These are phyloP conservation scores for Ecdyonurus torrentis DNA, from an alignment of 2,888 invertebrate species.

Conservation along the genomic window DNA sequence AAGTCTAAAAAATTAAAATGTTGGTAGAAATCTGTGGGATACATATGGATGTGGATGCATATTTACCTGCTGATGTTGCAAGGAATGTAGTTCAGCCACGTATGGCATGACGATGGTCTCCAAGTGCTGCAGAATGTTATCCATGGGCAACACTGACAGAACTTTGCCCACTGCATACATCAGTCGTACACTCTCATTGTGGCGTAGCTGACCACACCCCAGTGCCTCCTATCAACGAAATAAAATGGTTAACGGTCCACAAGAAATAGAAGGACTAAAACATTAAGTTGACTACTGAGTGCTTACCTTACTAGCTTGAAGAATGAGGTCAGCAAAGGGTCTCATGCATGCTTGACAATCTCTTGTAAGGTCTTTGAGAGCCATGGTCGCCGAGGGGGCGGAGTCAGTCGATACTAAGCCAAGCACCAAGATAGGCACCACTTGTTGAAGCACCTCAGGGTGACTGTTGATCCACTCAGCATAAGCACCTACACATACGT, in stretches of 20 bases:
- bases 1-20: background rate
- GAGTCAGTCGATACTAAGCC: constrained; percentile 48
- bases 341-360: constrained; percentile 59
- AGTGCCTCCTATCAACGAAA: constrained; percentile 37
- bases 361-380: constrained; percentile 70
- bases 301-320: constrained; percentile 41
- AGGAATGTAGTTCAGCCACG: constrained; percentile 39
- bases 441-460: constrained; percentile 44
- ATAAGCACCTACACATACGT: constrained; percentile 43
- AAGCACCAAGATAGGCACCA: constrained; percentile 46
- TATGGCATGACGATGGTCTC: constrained; percentile 50
- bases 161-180: constrained; percentile 63
- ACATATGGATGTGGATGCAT: too few relatives aligned
- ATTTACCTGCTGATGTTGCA: constrained; percentile 33
- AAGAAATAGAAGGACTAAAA: background rate
- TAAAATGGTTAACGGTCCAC: background rate
- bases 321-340: constrained; percentile 57
- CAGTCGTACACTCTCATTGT: constrained; percentile 50
- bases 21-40: too few relatives aligned
- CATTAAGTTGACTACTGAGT: background rate
- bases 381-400: constrained; percentile 67
- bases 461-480: constrained; percentile 70
- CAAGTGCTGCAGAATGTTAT: constrained; percentile 47
- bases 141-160: constrained; percentile 43
- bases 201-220: constrained; percentile 36